These are phyloP conservation scores for Molossus alvarezi DNA, from an alignment of 2,797 vertebrate genomes.

Conservation along the genomic window DNA sequence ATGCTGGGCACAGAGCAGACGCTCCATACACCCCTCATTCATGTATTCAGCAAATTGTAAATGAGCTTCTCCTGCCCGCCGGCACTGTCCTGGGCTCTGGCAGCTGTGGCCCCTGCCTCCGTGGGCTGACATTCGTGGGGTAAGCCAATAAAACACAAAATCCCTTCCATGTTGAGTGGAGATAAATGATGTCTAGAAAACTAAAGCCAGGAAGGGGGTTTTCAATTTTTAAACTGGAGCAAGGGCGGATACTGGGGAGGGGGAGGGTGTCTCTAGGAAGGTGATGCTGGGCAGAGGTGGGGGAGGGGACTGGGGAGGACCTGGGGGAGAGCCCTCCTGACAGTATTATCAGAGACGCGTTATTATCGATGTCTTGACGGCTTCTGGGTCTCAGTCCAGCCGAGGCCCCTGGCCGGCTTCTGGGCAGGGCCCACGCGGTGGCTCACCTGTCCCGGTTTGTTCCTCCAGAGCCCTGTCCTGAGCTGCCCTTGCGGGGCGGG, in stretches of 20 bases:
- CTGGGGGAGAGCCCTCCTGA: background rate
- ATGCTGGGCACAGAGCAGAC: background rate
- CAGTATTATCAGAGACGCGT: background rate
- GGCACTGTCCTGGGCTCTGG: background rate
- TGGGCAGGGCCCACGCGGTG: background rate
- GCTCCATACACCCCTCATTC: background rate
- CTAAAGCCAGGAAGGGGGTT: background rate
- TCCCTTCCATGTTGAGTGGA: background rate
- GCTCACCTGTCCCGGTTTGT: conserved; percentile 20
- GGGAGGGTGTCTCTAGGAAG: background rate
- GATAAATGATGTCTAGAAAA: background rate
- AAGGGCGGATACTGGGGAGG: background rate
- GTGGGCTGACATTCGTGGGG: background rate
- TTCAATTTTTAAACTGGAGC: background rate
- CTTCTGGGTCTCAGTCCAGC: background rate
- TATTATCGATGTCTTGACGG: background rate
- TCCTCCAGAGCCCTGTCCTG: background rate
- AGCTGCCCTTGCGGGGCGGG: conserved; percentile 43
- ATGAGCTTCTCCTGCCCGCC: background rate
- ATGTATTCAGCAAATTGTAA: background rate
- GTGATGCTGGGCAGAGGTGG: background rate
- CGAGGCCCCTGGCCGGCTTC: background rate
- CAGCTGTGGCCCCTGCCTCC: background rate
- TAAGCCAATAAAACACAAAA: background rate
- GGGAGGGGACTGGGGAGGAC: no score